Base-by-base conservation (phyloP, 2,888 invertebrate genomes). In the Xestia sexstrigata region DNA sequence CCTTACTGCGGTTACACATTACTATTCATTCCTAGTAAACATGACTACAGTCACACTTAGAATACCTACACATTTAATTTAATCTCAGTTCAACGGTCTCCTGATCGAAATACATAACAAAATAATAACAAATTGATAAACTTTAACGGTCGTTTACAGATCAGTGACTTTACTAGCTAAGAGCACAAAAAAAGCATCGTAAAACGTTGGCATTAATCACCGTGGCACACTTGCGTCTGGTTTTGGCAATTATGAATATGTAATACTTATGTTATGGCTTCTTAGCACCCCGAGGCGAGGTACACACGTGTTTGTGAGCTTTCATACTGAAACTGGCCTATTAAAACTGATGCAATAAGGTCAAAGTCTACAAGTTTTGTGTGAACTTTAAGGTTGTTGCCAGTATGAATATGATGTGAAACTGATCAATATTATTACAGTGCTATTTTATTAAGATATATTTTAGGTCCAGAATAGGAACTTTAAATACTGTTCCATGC, bases 231-330 rank as follows among this genome's bases (percentile, higher is more conserved):
- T 92, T 94, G 84, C 83, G 92, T 93, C 93, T 93, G 93, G 92
- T 94, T 95, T 95, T 93, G 93, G 92, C 92, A 91, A 93, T 93
- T 94, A 91, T 87, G 86, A 89, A 88, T 89, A 89, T 82, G 74
- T 84, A 81, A 84, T 87, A 79, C 79, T 70, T 81, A 82, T 83
- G 86, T 76, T 83, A 84, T 79, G 75, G 78, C 73, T 77, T 81
- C 76, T 86, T 88, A 81, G 67, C 72, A 76, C 85, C 82, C 80
- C 65, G 77, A 86, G 82, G 88, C 83, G 74, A 35, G 13, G 55
- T 65, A 76, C 75, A 76, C 79, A 87, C 83, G 82, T 76, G 76
- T 66, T 45, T 30, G 66, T 58, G 49, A 35, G 52, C 23, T 73
- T 63, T 69, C 45, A 55, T 63, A 20, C 76, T 81, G 70, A 73